phyloP scores from a whole-genome alignment of 2,797 vertebrate species.

The Notamacropus eugenii region DNA sequence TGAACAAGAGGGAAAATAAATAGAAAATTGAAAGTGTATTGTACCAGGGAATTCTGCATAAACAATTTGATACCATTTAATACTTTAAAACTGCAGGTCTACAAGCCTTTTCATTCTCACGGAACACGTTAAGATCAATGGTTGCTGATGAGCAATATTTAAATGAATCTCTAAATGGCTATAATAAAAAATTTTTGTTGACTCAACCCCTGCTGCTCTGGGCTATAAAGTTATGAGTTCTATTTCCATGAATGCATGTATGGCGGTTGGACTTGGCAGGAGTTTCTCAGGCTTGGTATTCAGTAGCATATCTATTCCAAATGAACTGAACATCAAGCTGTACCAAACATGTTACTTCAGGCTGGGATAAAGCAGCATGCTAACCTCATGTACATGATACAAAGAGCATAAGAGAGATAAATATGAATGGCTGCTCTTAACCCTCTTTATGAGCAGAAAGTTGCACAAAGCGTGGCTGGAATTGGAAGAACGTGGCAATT shows the following conservation, averaged over 20 bases:
- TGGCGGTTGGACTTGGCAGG: slow-evolving; percentile 78
- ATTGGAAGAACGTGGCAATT: slow-evolving; percentile 2
- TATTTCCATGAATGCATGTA: slow-evolving; percentile 81
- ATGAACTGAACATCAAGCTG: slow-evolving; percentile 64
- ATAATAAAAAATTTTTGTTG: slow-evolving; percentile 79
- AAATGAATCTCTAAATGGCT: slow-evolving; percentile 76
- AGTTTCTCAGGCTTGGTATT: slow-evolving; percentile 77
- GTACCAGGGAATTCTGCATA: slow-evolving; percentile 70
- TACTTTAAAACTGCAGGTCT: slow-evolving; percentile 2
- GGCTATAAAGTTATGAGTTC: slow-evolving; percentile 65
- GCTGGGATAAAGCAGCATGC: slow-evolving; percentile 59
- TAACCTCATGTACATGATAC: slow-evolving; percentile 34
- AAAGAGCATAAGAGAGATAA: slow-evolving; percentile 53
- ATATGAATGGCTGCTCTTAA: slow-evolving; percentile 52
- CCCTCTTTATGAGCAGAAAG: slow-evolving; percentile 54
- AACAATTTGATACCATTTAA: slow-evolving; percentile 65
- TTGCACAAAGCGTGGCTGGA: slow-evolving; percentile 36
- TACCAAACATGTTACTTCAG: slow-evolving; percentile 66
- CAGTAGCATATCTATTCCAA: slow-evolving; percentile 74
- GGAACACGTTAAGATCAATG: slow-evolving; percentile 70
- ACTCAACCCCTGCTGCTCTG: slow-evolving; percentile 71
- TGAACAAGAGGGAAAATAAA: slow-evolving; percentile 71
- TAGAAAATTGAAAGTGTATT: slow-evolving; percentile 63
- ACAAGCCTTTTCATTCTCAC: slow-evolving; percentile 46
- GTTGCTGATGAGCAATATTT: slow-evolving; percentile 70